These are phyloP conservation scores for Ophion costatus DNA, from an alignment of 2,888 invertebrate genomes.

Conservation along the genomic window DNA sequence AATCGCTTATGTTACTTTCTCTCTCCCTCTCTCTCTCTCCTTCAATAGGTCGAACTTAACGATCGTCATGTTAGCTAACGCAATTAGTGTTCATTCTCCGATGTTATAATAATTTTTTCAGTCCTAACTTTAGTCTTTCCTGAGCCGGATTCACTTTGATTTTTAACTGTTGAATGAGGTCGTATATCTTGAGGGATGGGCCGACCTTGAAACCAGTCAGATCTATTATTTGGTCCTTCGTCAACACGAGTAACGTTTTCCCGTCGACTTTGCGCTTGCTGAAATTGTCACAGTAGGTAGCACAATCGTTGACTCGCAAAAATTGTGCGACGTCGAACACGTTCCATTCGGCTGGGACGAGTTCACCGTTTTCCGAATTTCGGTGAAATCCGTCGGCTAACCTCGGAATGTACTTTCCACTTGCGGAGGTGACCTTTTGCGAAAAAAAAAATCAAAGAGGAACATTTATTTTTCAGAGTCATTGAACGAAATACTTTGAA, in stretches of 20 bases:
- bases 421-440: constrained; percentile 84
- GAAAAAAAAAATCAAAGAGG: neutral
- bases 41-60: constrained; percentile 42
- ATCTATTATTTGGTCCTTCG: constrained; percentile 95
- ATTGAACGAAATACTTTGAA: neutral
- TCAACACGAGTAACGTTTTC: constrained; percentile 90
- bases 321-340: constrained; percentile 95
- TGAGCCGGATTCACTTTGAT: constrained; percentile 92
- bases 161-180: constrained; percentile 96
- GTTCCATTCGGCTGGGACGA: constrained; percentile 90
- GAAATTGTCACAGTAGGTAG: constrained; percentile 86
- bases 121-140: constrained; percentile 87
- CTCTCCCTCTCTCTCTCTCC: neutral
- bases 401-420: constrained; percentile 86
- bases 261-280: constrained; percentile 90
- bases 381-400: constrained; percentile 84
- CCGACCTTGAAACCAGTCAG: constrained; percentile 97
- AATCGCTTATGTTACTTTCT: constrained; percentile 34
- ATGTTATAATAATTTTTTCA: constrained; percentile 87
- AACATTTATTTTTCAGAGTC: neutral
- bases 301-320: constrained; percentile 93
- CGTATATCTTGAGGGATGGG: constrained; percentile 96
- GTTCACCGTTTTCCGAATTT: constrained; percentile 85
- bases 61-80: constrained; percentile 59
- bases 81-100: constrained; percentile 36